A percentile compares a stretch with the other conserved stretches of the same genome.
Conservation (phyloP, 2,113 vertebrate genomes). For the Epinephelus cyanopodus region DNA sequence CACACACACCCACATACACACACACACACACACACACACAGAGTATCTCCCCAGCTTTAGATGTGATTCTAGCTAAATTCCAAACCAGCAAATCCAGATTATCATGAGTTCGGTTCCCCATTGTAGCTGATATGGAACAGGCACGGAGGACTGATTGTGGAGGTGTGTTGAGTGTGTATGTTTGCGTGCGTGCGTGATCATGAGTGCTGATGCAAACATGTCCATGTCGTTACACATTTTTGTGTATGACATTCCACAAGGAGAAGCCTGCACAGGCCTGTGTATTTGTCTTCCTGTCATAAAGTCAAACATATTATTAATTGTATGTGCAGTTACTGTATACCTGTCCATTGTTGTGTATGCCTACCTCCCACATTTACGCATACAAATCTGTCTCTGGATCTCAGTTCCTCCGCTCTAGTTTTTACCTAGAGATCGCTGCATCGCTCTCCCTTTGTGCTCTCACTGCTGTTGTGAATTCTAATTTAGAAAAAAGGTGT, state of each 20-base stretch:
- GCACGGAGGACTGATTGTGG: slow-evolving; percentile 35
- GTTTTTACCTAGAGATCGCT: slow-evolving; percentile 38
- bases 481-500: slow-evolving; percentile 53
- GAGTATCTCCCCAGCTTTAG: slow-evolving; percentile 48
- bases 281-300: background rate
- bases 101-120: slow-evolving; percentile 62
- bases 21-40: slow-evolving; percentile 1
- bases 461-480: slow-evolving; percentile 54
- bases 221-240: slow-evolving; percentile 3
- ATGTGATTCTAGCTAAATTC: slow-evolving; percentile 65
- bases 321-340: background rate
- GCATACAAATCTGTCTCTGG: slow-evolving; percentile 9
- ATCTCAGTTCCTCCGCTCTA: background rate
- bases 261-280: background rate
- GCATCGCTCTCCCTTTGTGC: slow-evolving; percentile 42
- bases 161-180: background rate
- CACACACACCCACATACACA: slow-evolving; percentile 22
- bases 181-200: background rate
- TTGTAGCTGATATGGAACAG: slow-evolving; percentile 52
- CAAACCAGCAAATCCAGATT: slow-evolving; percentile 77
- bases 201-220: background rate
- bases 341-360: background rate
- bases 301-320: background rate
- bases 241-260: background rate
- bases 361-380: background rate